Base-by-base conservation (phyloP, 1,140 invertebrate species). In the Heliconius hermathena region DNA sequence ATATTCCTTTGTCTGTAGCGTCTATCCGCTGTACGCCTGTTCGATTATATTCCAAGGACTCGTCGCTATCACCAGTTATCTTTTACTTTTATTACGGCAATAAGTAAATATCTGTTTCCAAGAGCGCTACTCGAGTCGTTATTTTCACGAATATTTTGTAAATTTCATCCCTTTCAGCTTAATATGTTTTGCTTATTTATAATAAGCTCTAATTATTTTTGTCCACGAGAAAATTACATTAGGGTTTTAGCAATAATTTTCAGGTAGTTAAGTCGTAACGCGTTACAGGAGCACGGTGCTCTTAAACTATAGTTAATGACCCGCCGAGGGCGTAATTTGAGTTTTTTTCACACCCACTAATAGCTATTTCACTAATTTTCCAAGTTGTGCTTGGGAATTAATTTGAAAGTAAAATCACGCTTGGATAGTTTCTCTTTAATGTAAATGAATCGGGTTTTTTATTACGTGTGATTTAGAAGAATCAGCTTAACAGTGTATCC, bases 271-370 rank as follows among this genome's bases (percentile, higher is more conserved):
- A 82, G 78, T 77, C 82, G 82, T 84, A 85, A 84, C 81, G 77
- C 83, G 80, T 73, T 76, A 76, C 81, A 70, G 78, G 81, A 81
- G 71, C 77, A 82, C 81, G 82, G 85, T 83, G 83, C 87, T 86
- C 87, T 87, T 85, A 87, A 90, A 91, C 90, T 91, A 91, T 91
- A 88, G 89, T 92, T 91, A 91, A 92, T 89, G 91, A 91, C 90
- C 83, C 84, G 83, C 82, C 85, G 87, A 92, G 90, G 85, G 87
- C 82, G 84, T 92, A 92, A 93, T 93, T 91, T 88, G 89, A 88
- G 90, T 91, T 91, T 80, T 92, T 93, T 52, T 93, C 87, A 87
- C 88, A 88, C 88, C 84, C 87, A 86, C 89, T 87, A 89, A 89
- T 80, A 87, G 85, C 85, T 84, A 87, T 91, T 91, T 84, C 89